Base-by-base conservation (phyloP, 2,888 invertebrate genomes). In the Pachydiplax longipennis region DNA sequence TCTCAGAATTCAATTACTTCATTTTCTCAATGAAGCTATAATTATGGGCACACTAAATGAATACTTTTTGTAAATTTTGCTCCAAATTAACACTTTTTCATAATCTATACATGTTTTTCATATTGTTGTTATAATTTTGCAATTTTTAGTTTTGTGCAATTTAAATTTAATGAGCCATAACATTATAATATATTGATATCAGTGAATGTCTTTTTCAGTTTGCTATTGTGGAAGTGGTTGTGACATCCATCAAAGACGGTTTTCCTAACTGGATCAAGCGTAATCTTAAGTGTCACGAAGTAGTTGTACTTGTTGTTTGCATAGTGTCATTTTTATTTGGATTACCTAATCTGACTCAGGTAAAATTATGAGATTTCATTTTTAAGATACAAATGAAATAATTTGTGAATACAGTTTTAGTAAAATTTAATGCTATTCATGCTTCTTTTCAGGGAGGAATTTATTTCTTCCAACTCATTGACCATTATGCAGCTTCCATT, bases 191-290 rank as follows among this genome's bases (percentile, higher is more conserved):
- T 53, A 18, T 18, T 82, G n/a, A 40, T 40, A 48, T 90, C 91
- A 81, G 53, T 18, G 53, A 91, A 91, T 91, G 91, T 90, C 92
- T 92, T 91, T 96, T 96, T 92, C 94, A 98, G 97, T 98, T 99
- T 94, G 98, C 98, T 58, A 97, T 98, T 92, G 98, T 98, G 83
- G 98, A 99, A 95, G 98, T 98, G 10, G 98, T 99, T 3, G 97
- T 98, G 2, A 98, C 98, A 3, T 98, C 98, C 10, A 97, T 99
- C 92, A 98, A 98, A 94, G 99, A 99, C 93, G 98, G 98, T 44
- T 98, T 98, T 94, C 97, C 98, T 0, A 96, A 96, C 92, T 97
- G 97, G 96, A 97, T 98, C 91, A 97, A 97, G 93, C 97, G 95
- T 92, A 96, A 96, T 93, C 95, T 98, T 90, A 96, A 97, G 92